Percentiles rank a stretch among this genome's conserved stretches.
phyloP scores from a whole-genome alignment of 2,113 vertebrate species.

The Nothobranchius furzeri region DNA sequence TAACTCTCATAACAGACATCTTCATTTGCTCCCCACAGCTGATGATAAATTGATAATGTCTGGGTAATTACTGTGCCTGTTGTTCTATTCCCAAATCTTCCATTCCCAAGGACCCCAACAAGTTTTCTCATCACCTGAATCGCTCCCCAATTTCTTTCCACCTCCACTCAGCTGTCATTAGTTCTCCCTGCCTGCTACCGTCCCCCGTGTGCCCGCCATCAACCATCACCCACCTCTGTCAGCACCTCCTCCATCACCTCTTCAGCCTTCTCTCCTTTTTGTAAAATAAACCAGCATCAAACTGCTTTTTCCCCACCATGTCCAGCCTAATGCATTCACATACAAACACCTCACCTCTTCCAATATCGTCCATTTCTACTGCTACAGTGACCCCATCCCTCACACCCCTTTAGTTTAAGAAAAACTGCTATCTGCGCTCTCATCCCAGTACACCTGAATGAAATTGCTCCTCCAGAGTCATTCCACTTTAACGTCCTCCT shows the following conservation, averaged over 20 bases:
- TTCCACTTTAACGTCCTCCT: slow-evolving; percentile 25
- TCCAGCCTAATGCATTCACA: slow-evolving; percentile 2
- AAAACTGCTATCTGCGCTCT: slow-evolving; percentile 24
- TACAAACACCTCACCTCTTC: slow-evolving; percentile 13
- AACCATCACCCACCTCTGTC: neutral
- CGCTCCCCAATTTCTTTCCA: slow-evolving; percentile 25
- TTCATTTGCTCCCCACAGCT: slow-evolving; percentile 17
- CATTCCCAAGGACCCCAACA: slow-evolving; percentile 13
- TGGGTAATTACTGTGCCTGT: slow-evolving; percentile 37
- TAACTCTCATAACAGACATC: slow-evolving; percentile 22
- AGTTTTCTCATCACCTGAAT: slow-evolving; percentile 40
- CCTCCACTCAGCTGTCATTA: slow-evolving; percentile 26
- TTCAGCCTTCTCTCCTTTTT: slow-evolving; percentile 23
- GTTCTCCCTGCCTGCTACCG: neutral
- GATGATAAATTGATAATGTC: slow-evolving; percentile 43
- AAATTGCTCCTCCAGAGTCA: slow-evolving; percentile 34
- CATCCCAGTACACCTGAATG: slow-evolving; percentile 29
- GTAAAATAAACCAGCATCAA: slow-evolving; percentile 48
- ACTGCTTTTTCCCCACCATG: slow-evolving; percentile 25
- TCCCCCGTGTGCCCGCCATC: neutral
- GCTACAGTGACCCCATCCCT: neutral
- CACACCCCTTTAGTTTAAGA: slow-evolving; percentile 22
- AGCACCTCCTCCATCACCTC: neutral
- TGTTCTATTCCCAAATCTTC: slow-evolving; percentile 3
- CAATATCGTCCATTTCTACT: slow-evolving; percentile 12